Percentiles rank a stretch among this genome's conserved stretches.
phyloP scores from a whole-genome alignment of 2,797 vertebrate species.

The Hyperoplus lanceolatus region DNA sequence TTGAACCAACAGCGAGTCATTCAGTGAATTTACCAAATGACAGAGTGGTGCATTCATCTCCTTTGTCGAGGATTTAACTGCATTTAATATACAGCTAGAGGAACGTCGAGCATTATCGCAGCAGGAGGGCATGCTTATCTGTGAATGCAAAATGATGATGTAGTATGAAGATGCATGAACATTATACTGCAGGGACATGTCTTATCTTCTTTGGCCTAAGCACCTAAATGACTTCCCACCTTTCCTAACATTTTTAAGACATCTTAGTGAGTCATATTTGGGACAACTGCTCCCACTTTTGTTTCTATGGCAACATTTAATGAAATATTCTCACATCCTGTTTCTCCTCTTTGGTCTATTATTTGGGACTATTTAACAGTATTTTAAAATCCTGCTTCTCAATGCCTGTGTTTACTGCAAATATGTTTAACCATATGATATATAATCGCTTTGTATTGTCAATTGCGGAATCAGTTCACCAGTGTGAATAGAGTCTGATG shows the following conservation, averaged over 20 bases:
- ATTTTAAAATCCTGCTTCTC: not conserved
- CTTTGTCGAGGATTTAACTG: conserved; percentile 1
- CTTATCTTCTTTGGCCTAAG: too few relatives aligned
- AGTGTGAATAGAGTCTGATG: not conserved
- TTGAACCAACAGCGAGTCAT: conserved; percentile 15
- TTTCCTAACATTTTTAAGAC: not conserved
- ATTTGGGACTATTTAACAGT: not conserved
- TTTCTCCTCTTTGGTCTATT: not conserved
- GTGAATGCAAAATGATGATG: conserved; percentile 4
- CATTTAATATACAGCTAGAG: conserved; percentile 17
- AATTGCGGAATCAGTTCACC: not conserved
- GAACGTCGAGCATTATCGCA: conserved; percentile 35
- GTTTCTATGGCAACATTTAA: conserved; percentile 63
- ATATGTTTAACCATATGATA: not conserved
- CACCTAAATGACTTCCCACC: not conserved
- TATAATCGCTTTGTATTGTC: not conserved
- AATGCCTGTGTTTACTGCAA: not conserved
- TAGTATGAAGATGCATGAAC: not conserved
- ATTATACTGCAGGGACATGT: not conserved
- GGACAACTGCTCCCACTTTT: conserved; percentile 2
- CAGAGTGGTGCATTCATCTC: conserved; percentile 6
- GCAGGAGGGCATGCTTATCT: conserved; percentile 10
- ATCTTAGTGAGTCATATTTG: conserved; percentile 23
- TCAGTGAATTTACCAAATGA: conserved; percentile 29
- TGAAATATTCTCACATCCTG: conserved; percentile 24